Base-by-base conservation (phyloP, 2,797 vertebrate species). In the Leptoclinus maculatus region DNA sequence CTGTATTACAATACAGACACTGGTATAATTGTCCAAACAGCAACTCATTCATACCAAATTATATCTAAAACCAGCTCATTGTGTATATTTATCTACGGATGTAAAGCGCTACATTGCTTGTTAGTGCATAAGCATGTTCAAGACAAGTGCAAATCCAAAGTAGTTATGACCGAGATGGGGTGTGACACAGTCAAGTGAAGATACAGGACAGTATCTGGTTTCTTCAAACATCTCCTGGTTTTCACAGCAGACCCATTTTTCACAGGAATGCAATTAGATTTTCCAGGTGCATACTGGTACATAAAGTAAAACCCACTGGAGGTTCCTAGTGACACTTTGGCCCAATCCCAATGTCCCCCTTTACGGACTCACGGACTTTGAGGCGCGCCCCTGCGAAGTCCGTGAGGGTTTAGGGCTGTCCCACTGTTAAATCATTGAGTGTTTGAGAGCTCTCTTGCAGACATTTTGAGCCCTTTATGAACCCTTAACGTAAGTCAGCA, bases 11-110 rank as follows among this genome's bases (percentile, higher is more conserved):
- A 38, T 16, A 27, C 4, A 57, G n/a, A 60, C 0, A 39, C 38
- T 17, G 12, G 41, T 62, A 13, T 13, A 43, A 5, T 41, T 3
- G 12, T 41, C 21, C 3, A 25, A 56, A 47, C 1, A 57, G 19
- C 41, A 34, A 53, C 38, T 29, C 17, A 29, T n/a, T 12, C 1
- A 16, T 1, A 62, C 0, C 0, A 2, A 14, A 5, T n/a, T 4
- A 16, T 5, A 5, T 21, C 3, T 56, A 43, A 59, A 59, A 6
- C 4, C 4, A 66, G 16, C 10, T 54, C 12, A 12, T 7, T 21
- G 12, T 64, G 23, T 45, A 43, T 43, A 39, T 59, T 34, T 12
- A 1, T 32, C 7, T 62, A 38, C 0, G 0, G 12, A 3, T 51
- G 5, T 53, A 32, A 39, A 19, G 0, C 10, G 49, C 1, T 9